Evolutionary conservation across 1,140 invertebrate species (phyloP).

Genomic region (Patella vulgata): DNA sequence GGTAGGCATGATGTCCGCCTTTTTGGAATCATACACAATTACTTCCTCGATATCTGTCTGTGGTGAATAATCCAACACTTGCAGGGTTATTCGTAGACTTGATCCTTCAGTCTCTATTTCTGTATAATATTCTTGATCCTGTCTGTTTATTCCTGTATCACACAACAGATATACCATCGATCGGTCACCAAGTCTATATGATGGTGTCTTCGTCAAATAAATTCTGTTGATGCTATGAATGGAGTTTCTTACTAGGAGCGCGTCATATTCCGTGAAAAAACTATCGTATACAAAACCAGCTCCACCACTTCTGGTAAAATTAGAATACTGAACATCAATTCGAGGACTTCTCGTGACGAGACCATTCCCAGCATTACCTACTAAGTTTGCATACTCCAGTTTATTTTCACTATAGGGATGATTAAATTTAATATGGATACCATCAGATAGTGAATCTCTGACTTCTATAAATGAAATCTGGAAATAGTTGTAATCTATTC

Average conservation of each 20-base stretch:
- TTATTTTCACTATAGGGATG: conserved; percentile 74
- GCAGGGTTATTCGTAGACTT: conserved; percentile 35
- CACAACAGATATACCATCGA: conserved; percentile 41
- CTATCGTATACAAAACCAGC: conserved; percentile 95
- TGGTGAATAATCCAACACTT: conserved; percentile 64
- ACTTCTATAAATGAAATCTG: conserved; percentile 70
- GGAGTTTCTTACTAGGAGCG: conserved; percentile 53
- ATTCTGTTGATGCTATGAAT: conserved; percentile 41
- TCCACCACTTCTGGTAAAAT: conserved; percentile 75
- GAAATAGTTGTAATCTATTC: conserved; percentile 96
- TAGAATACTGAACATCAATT: conserved; percentile 47
- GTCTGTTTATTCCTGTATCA: conserved; percentile 21
- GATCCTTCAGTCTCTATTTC: conserved; percentile 25
- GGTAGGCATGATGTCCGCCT: conserved; percentile 4
- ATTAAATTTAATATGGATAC: conserved; percentile 86
- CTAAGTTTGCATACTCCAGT: conserved; percentile 49
- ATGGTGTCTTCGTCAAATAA: conserved; percentile 14
- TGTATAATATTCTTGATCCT: conserved; percentile 39
- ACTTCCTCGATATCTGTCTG: conserved; percentile 55
- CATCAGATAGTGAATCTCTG: conserved; percentile 72
- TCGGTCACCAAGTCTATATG: conserved; percentile 22
- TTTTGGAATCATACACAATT: conserved; percentile 49
- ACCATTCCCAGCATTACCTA: conserved; percentile 58
- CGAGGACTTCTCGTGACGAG: conserved; percentile 51
- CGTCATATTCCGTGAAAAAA: conserved; percentile 76